Conservation (phyloP, 2,113 vertebrate genomes). For the Acrocephalus kingi region DNA sequence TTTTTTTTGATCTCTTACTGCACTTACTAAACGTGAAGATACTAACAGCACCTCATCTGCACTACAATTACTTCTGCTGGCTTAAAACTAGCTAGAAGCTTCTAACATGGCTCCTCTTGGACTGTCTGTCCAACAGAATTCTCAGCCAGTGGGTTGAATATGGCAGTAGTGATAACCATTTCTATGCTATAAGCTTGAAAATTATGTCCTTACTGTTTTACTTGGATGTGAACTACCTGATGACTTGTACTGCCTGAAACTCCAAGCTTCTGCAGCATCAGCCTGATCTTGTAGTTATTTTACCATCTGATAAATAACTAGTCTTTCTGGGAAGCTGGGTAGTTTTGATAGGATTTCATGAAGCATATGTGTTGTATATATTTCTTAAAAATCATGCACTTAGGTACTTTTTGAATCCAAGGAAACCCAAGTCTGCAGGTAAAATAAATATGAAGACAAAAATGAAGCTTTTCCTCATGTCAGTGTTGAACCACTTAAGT, state of each 20-base stretch:
- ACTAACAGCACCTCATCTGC: constrained; percentile 37
- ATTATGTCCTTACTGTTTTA: not conserved
- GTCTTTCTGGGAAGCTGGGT: not conserved
- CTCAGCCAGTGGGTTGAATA: not conserved
- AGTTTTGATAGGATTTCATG: not conserved
- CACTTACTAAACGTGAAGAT: constrained; percentile 28
- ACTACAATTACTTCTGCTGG: not conserved
- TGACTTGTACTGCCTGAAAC: not conserved
- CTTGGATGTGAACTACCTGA: not conserved
- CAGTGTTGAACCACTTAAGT: not conserved
- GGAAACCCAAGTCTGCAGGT: not conserved
- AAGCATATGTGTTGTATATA: not conserved
- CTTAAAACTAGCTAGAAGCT: constrained; percentile 21
- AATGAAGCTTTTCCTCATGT: not conserved
- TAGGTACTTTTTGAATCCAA: not conserved
- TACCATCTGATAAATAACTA: not conserved
- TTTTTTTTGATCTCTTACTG: not conserved
- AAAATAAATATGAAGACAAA: not conserved
- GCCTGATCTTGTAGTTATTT: not conserved
- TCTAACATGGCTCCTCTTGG: not conserved
- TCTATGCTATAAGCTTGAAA: not conserved
- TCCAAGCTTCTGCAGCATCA: not conserved
- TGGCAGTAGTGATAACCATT: not conserved
- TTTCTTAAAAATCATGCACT: not conserved
- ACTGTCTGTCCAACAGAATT: not conserved